Conservation (phyloP, 2,113 vertebrate species). For the Ploceus nigricollis region DNA sequence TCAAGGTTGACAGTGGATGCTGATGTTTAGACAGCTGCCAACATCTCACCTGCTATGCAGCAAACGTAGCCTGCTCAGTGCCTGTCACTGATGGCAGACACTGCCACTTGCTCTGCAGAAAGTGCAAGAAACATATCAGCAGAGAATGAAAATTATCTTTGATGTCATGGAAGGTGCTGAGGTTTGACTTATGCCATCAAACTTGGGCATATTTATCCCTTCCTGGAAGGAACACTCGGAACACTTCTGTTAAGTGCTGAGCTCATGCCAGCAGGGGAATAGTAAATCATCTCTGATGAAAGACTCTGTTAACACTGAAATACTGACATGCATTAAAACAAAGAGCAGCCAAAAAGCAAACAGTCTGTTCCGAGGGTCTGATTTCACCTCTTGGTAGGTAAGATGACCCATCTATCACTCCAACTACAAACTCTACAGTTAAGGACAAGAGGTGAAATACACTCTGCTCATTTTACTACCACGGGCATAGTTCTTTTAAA, state of each 20-base stretch:
- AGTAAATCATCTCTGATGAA: not conserved
- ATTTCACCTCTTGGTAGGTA: not conserved
- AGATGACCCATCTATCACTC: not conserved
- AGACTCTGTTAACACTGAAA: not conserved
- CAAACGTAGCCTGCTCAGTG: not conserved
- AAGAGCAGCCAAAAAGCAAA: not conserved
- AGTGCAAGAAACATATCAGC: not conserved
- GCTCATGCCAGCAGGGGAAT: not conserved
- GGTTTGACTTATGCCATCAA: not conserved
- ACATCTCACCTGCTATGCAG: not conserved
- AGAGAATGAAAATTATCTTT: not conserved
- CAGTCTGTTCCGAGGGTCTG: not conserved
- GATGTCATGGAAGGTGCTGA: not conserved
- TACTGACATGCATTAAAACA: not conserved
- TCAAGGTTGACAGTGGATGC: not conserved
- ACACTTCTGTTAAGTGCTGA: slow-evolving; percentile 28
- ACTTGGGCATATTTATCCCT: slow-evolving; percentile 21
- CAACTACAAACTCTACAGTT: not conserved
- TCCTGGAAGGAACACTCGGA: slow-evolving; percentile 9
- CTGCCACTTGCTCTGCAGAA: not conserved
- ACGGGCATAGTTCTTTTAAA: not conserved
- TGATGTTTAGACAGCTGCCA: not conserved
- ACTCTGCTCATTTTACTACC: not conserved
- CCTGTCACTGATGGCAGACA: not conserved
- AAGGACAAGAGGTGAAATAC: not conserved